Conservation (phyloP, 2,888 invertebrate genomes). For the Tetrapedia diversipes region DNA sequence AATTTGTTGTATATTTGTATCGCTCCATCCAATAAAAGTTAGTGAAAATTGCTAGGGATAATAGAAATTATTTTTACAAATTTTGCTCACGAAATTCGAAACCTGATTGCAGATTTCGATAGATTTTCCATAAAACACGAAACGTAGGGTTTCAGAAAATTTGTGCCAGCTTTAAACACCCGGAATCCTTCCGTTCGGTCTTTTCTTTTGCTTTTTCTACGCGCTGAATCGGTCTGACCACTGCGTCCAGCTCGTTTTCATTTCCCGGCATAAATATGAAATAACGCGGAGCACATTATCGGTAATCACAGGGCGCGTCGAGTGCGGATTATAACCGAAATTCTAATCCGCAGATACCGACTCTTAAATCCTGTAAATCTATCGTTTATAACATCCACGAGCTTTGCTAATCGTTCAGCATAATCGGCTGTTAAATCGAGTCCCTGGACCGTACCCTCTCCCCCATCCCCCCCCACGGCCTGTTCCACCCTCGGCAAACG, state of each 20-base stretch:
- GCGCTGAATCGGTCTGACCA: neutral
- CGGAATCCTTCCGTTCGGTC: no score
- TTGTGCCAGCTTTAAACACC: no score
- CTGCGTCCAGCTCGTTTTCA: neutral
- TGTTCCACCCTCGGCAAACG: neutral
- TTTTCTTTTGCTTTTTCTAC: neutral
- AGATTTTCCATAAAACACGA: no score
- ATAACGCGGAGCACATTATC: constrained; percentile 45
- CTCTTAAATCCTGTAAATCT: constrained; percentile 62
- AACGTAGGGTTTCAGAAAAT: neutral
- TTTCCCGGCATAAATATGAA: constrained; percentile 38
- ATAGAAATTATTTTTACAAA: no score
- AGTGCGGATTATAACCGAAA: constrained; percentile 46
- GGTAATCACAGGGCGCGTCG: constrained; percentile 40
- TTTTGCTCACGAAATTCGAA: no score
- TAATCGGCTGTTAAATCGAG: constrained; percentile 59
- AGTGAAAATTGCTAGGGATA: no score
- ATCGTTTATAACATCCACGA: constrained; percentile 57
- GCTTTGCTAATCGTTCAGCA: constrained; percentile 59
- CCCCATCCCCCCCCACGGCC: neutral
- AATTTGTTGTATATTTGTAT: no score
- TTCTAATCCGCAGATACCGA: constrained; percentile 56
- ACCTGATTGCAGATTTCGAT: no score
- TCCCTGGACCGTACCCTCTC: no score
- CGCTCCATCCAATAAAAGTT: no score